Evolutionary conservation across 1,140 invertebrate species (phyloP).

Genomic region (Copidosoma floridanum): DNA sequence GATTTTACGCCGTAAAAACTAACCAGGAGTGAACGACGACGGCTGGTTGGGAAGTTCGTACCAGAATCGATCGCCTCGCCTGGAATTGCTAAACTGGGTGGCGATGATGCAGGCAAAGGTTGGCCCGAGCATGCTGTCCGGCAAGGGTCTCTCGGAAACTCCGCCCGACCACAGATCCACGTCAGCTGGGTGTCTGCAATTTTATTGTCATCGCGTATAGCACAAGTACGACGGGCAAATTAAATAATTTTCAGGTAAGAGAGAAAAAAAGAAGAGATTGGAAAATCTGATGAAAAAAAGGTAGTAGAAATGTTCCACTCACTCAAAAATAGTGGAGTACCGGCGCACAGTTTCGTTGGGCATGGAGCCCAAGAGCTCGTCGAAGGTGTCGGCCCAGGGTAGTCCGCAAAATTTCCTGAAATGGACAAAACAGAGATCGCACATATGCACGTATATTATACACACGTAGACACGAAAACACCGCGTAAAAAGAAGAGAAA

Average conservation of each 20-base stretch:
- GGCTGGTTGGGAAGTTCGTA: constrained; percentile 91
- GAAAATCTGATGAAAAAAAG: too few relatives aligned
- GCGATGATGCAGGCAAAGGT: constrained; percentile 96
- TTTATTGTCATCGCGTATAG: constrained; percentile 18
- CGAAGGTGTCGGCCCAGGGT: constrained; percentile 75
- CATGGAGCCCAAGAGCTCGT: constrained; percentile 85
- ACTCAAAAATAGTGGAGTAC: constrained; percentile 75
- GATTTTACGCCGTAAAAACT: constrained; percentile 15
- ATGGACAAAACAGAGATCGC: constrained; percentile 16
- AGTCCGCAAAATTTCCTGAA: constrained; percentile 84
- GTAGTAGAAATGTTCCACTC: constrained; percentile 47
- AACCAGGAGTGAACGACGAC: constrained; percentile 80
- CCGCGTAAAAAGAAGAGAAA: neutral
- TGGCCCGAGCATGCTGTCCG: constrained; percentile 87
- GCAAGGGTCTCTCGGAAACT: constrained; percentile 82
- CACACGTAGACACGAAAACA: neutral
- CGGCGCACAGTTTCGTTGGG: constrained; percentile 82
- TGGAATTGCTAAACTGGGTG: constrained; percentile 89
- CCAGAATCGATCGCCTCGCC: constrained; percentile 94
- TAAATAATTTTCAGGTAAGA: too few relatives aligned
- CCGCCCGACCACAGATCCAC: constrained; percentile 92
- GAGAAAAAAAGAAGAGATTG: too few relatives aligned
- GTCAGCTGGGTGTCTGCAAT: constrained; percentile 73
- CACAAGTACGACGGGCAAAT: neutral
- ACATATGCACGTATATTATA: neutral